Evolutionary conservation across 2,113 vertebrate species (phyloP).

Genomic region (Alexandromys fortis): DNA sequence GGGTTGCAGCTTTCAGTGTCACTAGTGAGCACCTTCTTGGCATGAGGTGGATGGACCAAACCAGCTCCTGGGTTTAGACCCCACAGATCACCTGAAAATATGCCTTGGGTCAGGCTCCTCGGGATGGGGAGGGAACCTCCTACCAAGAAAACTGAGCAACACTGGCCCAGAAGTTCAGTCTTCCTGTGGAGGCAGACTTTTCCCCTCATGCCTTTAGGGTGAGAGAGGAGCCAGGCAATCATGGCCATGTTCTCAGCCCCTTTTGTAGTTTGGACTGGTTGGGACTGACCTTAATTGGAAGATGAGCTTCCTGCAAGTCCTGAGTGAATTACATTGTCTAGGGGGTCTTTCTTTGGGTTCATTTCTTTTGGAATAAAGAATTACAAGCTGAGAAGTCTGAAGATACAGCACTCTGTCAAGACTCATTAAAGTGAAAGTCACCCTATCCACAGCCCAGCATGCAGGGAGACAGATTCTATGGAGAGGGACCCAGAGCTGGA

Average conservation of each 20-base stretch:
- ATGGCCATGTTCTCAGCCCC: background rate
- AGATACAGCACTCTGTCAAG: background rate
- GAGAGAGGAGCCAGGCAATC: background rate
- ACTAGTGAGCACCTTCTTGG: background rate
- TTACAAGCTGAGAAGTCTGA: background rate
- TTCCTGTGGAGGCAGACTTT: background rate
- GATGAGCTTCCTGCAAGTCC: background rate
- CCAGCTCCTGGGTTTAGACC: background rate
- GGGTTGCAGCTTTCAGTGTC: background rate
- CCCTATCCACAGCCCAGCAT: background rate
- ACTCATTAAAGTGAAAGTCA: background rate
- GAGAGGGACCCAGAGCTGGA: background rate
- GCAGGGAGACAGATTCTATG: background rate
- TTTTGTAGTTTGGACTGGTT: background rate
- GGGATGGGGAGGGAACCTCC: background rate
- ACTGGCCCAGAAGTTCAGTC: background rate
- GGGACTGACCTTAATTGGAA: background rate
- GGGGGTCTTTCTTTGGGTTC: background rate
- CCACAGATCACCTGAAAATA: background rate
- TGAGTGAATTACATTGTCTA: background rate
- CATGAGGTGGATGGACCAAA: background rate
- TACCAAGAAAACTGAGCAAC: background rate
- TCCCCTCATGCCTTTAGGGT: background rate
- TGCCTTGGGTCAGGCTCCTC: background rate
- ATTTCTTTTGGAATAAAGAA: background rate